Conservation (phyloP, 2,888 invertebrate genomes). For the Subacronicta megacephala region DNA sequence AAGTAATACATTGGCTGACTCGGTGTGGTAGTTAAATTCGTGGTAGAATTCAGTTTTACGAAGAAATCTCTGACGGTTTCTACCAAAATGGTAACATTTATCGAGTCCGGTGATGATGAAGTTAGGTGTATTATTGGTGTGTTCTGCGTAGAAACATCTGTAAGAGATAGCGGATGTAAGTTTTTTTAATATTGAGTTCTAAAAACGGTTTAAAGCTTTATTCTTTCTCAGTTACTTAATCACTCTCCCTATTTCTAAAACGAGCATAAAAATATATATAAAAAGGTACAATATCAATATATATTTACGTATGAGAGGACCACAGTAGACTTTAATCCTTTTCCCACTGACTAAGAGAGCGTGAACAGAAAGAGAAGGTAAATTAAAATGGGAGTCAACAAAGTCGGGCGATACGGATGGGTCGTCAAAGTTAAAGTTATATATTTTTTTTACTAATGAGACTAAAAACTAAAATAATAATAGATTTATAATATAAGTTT, state of each 20-base stretch:
- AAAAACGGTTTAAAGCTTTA: not conserved
- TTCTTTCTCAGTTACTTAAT: not conserved
- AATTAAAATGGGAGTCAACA: slow-evolving; percentile 46
- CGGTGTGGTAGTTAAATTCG: slow-evolving; percentile 82
- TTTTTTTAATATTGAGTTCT: not conserved
- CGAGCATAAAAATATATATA: slow-evolving; percentile 35
- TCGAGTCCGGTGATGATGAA: slow-evolving; percentile 89
- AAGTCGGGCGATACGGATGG: not conserved
- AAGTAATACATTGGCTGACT: slow-evolving; percentile 88
- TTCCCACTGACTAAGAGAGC: slow-evolving; percentile 79
- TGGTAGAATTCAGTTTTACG: slow-evolving; percentile 78
- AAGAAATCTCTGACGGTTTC: slow-evolving; percentile 90
- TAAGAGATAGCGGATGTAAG: slow-evolving; percentile 46
- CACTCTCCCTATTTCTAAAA: not conserved
- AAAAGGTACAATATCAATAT: slow-evolving; percentile 43
- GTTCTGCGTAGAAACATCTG: slow-evolving; percentile 79
- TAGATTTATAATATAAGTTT: too few relatives aligned
- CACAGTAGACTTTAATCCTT: slow-evolving; percentile 82
- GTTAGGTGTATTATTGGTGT: slow-evolving; percentile 92
- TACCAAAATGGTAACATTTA: slow-evolving; percentile 90
- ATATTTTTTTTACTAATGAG: not conserved
- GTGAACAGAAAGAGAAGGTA: slow-evolving; percentile 81
- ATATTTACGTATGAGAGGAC: slow-evolving; percentile 85
- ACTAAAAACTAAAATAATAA: too few relatives aligned
- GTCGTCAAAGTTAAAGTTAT: not conserved